Base-by-base conservation (phyloP, 2,797 vertebrate species). In the Dendrocincla fuliginosa region DNA sequence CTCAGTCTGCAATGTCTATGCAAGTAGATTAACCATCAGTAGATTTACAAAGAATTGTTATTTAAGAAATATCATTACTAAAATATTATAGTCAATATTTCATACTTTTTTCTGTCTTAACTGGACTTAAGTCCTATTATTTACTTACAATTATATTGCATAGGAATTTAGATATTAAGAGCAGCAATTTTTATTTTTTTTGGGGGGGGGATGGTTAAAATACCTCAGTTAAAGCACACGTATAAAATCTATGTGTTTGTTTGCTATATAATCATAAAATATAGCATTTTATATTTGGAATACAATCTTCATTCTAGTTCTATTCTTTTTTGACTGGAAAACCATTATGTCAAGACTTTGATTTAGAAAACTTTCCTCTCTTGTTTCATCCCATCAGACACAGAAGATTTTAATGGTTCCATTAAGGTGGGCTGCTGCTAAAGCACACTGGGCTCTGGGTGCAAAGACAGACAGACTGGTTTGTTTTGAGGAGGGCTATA, bases 121-220 rank as follows among this genome's bases (percentile, higher is more conserved):
- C 47, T 90, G 50, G 23, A 60, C 20, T 61, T 60, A 35, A 47
- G 20, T 64, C 27, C n/a, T 80, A 77, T 90, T 68, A 53, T 47
- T 71, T 71, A 82, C 33, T 55, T 87, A n/a, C 6, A 68, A 49
- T 67, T 61, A 41, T 39, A 59, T 63, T 84, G 59, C 7, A 6
- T 57, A 73, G 73, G 8, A 53, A 52, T 93, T 60, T 77, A 50
- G 39, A 13, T 57, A 44, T 32, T 46, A 70, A 84, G 6, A 71
- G 17, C 52, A 85, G 28, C 9, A 52, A 12, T 16, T 28, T 81
- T 37, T 12, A 8, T 33, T 33, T 56, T 59, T 57, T 25, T 16
- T 5, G 0, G 7, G 0, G 0, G 5, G 11, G 16, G 3, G 3
- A 10, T 39, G 7, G 19, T 78, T 71, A 79, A 46, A 84, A 67